Evolutionary conservation across 2,888 invertebrate species (phyloP), one percentile per base, ranked within the genome.

Genomic region (Actias luna): DNA sequence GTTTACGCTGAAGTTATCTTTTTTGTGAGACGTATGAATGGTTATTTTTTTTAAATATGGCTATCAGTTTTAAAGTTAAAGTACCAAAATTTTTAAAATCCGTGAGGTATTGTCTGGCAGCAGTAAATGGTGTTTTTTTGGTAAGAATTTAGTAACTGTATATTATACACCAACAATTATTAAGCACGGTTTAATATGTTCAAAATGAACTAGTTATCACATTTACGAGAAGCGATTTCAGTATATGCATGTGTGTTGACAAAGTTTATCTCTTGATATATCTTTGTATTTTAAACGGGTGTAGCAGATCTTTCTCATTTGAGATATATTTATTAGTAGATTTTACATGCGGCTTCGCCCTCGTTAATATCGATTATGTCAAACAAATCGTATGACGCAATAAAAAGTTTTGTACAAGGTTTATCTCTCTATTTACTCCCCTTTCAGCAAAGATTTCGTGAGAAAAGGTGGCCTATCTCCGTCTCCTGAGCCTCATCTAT

Each of bases 61-160:
- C 71, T 65, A 71, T 76, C 46, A 76, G 74, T 64, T 88, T 73
- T 77, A 93, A 83, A 89, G 93, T 84, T 87, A 94, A 69, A 92
- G 91, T 91, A 86, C 94, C 88, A 85, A 85, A 82, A 61, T 66
- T 82, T 63, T 73, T 92, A 1, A 91, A 88, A 70, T 90, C 91
- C 33, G 86, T 97, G 77, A 95, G 95, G 80, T 96, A 96, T 86
- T 93, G 95, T 57, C 93, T 97, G 73, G 95, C 95, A 76, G 92
- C 93, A 60, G 95, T 96, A 76, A 97, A 96, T 86, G 89, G 95
- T 67, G 77, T 96, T 59, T 95, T 96, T 90, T 93, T 96, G 94
- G 97, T 97, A 86, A 95, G 95, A 5, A 55, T 14, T 29, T 5
- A 29, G 0, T 55, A 7, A 55, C 16, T 29, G 3, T 55, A 2